A percentile compares a stretch with the other conserved stretches of the same genome.
Evolutionary conservation across 2,888 invertebrate genomes (phyloP).

Genomic region (Helobdella robusta): DNA sequence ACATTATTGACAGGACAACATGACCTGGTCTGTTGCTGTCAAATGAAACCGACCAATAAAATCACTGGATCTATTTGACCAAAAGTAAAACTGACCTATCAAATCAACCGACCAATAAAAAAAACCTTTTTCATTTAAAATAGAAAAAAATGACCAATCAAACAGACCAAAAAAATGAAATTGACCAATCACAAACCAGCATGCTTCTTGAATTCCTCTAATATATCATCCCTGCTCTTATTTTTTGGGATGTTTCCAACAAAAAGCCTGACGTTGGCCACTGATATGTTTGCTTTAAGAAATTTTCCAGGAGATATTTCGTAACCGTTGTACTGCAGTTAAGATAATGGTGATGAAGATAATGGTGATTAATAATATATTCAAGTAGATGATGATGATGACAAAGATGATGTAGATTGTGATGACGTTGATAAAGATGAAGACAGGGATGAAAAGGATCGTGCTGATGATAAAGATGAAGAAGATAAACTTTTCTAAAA

Average conservation of each 20-base stretch:
- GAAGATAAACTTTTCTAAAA: no score
- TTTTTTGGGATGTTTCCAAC: conserved; percentile 99
- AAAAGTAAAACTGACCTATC: not conserved
- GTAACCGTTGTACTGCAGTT: conserved; percentile 86
- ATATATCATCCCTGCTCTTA: conserved; percentile 99
- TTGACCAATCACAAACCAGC: conserved; percentile 63
- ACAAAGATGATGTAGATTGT: not conserved
- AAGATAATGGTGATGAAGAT: not conserved
- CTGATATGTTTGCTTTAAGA: conserved; percentile 99
- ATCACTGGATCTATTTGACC: not conserved
- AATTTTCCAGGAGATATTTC: conserved; percentile 99
- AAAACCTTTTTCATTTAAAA: not conserved
- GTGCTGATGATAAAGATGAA: no score
- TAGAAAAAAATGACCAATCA: not conserved
- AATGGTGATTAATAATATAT: not conserved
- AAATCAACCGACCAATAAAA: not conserved
- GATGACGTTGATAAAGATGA: not conserved
- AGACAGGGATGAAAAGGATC: no score
- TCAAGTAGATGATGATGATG: no score
- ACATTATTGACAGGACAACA: no score
- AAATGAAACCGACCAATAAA: not conserved
- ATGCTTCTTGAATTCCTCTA: conserved; percentile 99
- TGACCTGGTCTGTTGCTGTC: no score
- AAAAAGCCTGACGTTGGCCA: conserved; percentile 99
- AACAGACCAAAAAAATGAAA: not conserved